Evolutionary conservation across 2,888 invertebrate genomes (phyloP), one percentile per base, ranked within the genome.

Genomic region (Patella ulyssiponensis): DNA sequence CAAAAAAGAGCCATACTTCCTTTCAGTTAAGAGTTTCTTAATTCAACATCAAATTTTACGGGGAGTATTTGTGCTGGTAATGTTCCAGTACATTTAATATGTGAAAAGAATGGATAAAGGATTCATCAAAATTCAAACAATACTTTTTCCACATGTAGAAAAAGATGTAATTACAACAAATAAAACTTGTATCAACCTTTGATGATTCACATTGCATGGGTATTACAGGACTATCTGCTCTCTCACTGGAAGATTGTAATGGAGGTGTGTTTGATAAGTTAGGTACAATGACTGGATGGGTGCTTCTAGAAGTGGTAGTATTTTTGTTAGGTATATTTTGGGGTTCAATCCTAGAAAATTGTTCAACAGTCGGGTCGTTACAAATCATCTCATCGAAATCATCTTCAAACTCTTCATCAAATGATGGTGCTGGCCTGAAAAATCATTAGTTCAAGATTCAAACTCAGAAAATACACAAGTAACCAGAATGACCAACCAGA

Each of bases 371-470:
- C 17, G 81, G 76, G 73, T 83, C 77, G 71, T 84, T 81, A 69
- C 81, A 80, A 20, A 79, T 69, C 80, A 86, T 77, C 54, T 84
- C 83, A 71, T 83, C 83, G 76, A 83, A 77, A 71, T 86, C 86
- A 73, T 85, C 84, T 33, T 86, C 79, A 82, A 85, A 82, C 58
- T 84, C 44, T 33, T 84, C 85, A 33, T 81, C 78, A 72, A 85
- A 84, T 12, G 83, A 83, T 69, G 79, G 79, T 3, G 78, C 81
- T 14, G 83, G 73, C 70, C 81, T 79, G 44, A 80, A 73, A 52
- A 82, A 79, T 69, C 80, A 44, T 5, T 33, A 33, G 3, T 33
- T 33, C 33, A 33, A 33, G 4, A 33, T 33, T 33, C 33, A 4
- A 33, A 33, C 33, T 33, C 44, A 44, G 44, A 44, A 0, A 5